These are phyloP conservation scores for Temnopleurus reevesii DNA, from an alignment of 53 echinoderm and acorn worm species.

Conservation along the genomic window DNA sequence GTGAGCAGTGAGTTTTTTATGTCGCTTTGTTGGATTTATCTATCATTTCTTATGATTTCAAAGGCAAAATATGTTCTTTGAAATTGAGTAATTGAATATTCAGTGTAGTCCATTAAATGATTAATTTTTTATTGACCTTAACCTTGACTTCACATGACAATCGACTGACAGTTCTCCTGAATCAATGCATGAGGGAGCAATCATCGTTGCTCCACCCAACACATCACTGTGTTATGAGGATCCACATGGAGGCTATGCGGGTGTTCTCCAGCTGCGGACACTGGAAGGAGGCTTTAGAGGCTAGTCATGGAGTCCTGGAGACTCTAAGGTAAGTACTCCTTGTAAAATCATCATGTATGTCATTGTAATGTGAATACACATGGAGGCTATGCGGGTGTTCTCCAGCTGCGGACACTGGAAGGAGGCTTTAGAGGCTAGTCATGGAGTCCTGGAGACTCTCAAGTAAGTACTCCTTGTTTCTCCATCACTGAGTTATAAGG, in stretches of 20 bases:
- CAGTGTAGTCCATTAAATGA: too few species aligned
- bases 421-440: constrained; percentile 16
- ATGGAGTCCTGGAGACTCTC: constrained; percentile 8
- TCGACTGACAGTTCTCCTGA: constrained; percentile 22
- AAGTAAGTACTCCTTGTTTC: background rate
- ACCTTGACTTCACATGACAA: constrained; percentile 30
- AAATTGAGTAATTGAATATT: too few species aligned
- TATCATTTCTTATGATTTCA: too few species aligned
- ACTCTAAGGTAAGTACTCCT: background rate
- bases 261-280: background rate
- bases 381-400: constrained; percentile 14
- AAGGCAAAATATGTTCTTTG: too few species aligned
- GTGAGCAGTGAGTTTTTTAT: too few species aligned
- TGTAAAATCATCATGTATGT: too few species aligned
- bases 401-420: constrained; percentile 25
- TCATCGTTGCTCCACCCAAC: constrained; percentile 35
- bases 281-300: constrained; percentile 34
- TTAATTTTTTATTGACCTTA: constrained; percentile 31
- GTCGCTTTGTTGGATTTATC: too few species aligned
- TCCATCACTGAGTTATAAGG: constrained; percentile 18
- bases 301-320: constrained; percentile 20
- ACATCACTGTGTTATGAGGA: constrained; percentile 15
- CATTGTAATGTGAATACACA: too few species aligned
- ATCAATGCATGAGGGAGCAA: constrained; percentile 45
- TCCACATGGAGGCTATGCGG: constrained; percentile 15